phyloP scores from a whole-genome alignment of 1,140 invertebrate genomes.

The Bombus huntii region DNA sequence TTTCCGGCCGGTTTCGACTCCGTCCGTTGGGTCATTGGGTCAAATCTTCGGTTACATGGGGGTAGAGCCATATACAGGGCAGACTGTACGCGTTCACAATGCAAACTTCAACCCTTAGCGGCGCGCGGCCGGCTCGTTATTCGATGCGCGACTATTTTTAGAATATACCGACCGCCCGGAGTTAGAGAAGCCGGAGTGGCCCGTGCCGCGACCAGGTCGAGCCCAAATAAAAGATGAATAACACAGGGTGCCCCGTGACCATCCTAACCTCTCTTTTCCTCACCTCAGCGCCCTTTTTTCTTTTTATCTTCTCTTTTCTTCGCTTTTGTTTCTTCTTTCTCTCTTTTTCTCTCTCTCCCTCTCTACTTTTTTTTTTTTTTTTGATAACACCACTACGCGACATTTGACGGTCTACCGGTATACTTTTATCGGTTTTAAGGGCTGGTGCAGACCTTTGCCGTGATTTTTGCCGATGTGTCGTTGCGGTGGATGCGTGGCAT shows the following conservation, averaged over 20 bases:
- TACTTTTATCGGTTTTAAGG: background rate
- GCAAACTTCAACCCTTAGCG: slow-evolving; percentile 71
- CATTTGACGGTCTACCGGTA: background rate
- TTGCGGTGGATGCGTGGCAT: too few species aligned
- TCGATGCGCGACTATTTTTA: slow-evolving; percentile 79
- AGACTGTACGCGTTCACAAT: slow-evolving; percentile 72
- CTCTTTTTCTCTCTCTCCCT: accelerated
- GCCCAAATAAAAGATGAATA: slow-evolving; percentile 49
- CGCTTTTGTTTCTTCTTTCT: background rate
- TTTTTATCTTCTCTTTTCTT: background rate
- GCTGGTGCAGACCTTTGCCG: too few species aligned
- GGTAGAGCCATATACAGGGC: slow-evolving; percentile 56
- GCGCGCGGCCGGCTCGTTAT: slow-evolving; percentile 66
- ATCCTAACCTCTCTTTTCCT: too few species aligned
- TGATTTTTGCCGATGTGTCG: too few species aligned
- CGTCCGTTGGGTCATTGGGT: slow-evolving; percentile 78
- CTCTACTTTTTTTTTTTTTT: background rate
- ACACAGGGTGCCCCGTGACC: slow-evolving; percentile 59
- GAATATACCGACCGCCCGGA: slow-evolving; percentile 59
- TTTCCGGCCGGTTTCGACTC: slow-evolving; percentile 72
- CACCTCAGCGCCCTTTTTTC: background rate
- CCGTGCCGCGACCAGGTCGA: slow-evolving; percentile 21
- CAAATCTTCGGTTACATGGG: slow-evolving; percentile 74
- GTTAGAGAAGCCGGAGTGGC: slow-evolving; percentile 16
- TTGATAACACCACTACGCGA: background rate